Evolutionary conservation across 1,140 invertebrate genomes (phyloP).

Genomic region (Melanaphis sacchari): DNA sequence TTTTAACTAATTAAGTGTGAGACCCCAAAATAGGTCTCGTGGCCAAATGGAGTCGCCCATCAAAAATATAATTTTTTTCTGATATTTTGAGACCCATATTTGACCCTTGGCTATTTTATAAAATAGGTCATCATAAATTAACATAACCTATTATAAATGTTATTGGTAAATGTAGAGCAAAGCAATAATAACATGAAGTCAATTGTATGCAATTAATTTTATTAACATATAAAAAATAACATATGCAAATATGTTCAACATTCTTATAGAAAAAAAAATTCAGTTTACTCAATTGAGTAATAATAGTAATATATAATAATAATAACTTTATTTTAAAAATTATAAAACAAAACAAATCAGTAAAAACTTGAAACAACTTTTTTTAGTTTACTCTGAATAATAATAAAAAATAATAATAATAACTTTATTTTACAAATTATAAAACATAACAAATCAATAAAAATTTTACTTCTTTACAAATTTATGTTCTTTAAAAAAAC

Average conservation of each 20-base stretch:
- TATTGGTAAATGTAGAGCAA: neutral
- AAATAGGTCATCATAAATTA: neutral
- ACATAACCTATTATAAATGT: neutral
- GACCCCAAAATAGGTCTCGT: neutral
- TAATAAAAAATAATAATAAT: constrained; percentile 14
- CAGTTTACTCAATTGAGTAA: neutral
- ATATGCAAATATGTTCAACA: neutral
- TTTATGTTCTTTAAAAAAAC: constrained; percentile 3
- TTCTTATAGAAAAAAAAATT: neutral
- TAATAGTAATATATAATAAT: neutral
- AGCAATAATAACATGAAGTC: neutral
- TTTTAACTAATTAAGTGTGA: neutral
- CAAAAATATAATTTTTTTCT: neutral
- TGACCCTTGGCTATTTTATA: neutral
- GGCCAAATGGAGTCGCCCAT: neutral
- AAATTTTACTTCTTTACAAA: neutral
- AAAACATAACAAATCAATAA: neutral
- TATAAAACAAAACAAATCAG: neutral
- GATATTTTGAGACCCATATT: neutral
- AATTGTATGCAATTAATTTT: neutral
- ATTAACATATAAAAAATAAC: neutral
- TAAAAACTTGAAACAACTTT: no score
- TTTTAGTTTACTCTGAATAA: no score
- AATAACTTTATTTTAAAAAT: no score
- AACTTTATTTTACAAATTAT: neutral